phyloP scores from a whole-genome alignment of 2,888 invertebrate species.

The Yponomeuta cagnagella region DNA sequence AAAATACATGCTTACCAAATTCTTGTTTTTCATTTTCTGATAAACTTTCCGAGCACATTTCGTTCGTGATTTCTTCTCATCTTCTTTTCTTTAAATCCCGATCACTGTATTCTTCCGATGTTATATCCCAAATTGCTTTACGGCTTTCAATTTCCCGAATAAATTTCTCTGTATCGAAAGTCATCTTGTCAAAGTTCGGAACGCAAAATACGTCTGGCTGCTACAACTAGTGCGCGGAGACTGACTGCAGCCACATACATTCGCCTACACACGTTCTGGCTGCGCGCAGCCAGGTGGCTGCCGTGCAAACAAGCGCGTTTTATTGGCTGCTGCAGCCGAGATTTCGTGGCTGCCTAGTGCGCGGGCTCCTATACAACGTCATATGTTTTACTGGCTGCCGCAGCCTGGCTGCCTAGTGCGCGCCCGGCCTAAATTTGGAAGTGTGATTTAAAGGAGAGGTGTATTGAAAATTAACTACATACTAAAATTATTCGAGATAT shows the following conservation, averaged over 20 bases:
- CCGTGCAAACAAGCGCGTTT: slow-evolving; percentile 17
- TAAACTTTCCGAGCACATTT: slow-evolving; percentile 25
- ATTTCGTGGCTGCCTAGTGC: slow-evolving; percentile 20
- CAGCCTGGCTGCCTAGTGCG: slow-evolving; percentile 17
- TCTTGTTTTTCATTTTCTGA: slow-evolving; percentile 18
- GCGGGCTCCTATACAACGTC: slow-evolving; percentile 20
- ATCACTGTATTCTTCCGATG: too few relatives aligned
- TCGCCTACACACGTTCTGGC: slow-evolving; percentile 17
- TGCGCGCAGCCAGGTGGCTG: slow-evolving; percentile 17
- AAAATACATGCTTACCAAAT: too few relatives aligned
- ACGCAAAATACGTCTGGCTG: slow-evolving; percentile 26
- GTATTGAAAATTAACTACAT: too few relatives aligned
- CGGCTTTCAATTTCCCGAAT: slow-evolving; percentile 10
- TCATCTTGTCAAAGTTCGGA: slow-evolving; percentile 21
- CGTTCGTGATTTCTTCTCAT: slow-evolving; percentile 29
- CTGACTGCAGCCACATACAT: slow-evolving; percentile 19
- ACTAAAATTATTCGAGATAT: too few relatives aligned
- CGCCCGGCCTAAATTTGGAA: slow-evolving; percentile 11
- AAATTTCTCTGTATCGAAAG: slow-evolving; percentile 24
- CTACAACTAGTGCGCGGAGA: slow-evolving; percentile 19
- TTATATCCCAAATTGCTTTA: too few relatives aligned
- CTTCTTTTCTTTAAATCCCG: slow-evolving; percentile 24
- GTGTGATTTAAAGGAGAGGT: too few relatives aligned
- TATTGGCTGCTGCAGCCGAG: slow-evolving; percentile 17
- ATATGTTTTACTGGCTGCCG: slow-evolving; percentile 13